A percentile compares a stretch with the other conserved stretches of the same genome.
phyloP scores from a whole-genome alignment of 2,888 invertebrate genomes.

The Osmoderma eremita region DNA sequence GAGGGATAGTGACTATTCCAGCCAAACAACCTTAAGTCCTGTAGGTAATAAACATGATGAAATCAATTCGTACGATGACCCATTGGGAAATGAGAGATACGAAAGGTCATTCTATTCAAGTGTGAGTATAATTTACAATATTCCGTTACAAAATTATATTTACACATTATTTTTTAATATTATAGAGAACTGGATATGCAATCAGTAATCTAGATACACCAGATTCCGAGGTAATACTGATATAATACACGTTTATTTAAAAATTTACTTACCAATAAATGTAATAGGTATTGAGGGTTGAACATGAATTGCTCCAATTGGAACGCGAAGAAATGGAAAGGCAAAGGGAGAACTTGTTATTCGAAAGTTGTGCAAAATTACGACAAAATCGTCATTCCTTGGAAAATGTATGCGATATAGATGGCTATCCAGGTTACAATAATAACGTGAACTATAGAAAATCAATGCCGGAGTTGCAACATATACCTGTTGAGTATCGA shows the following conservation, averaged over 20 bases:
- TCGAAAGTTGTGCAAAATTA: slow-evolving; percentile 70
- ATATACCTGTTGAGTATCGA: slow-evolving; percentile 52
- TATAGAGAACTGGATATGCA: slow-evolving; percentile 48
- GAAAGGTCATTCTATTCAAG: slow-evolving; percentile 56
- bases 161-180: slow-evolving; percentile 35
- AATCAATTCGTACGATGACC: slow-evolving; percentile 28
- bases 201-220: slow-evolving; percentile 57
- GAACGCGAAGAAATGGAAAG: slow-evolving; percentile 82
- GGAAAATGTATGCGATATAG: slow-evolving; percentile 59
- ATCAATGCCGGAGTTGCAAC: slow-evolving; percentile 60
- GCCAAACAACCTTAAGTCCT: slow-evolving; percentile 37
- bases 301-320: slow-evolving; percentile 79
- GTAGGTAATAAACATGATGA: slow-evolving; percentile 40
- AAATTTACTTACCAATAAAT: slow-evolving; percentile 17
- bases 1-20: slow-evolving; percentile 59
- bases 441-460: slow-evolving; percentile 57
- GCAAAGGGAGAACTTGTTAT: slow-evolving; percentile 76
- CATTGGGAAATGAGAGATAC: slow-evolving; percentile 55
- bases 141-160: neutral
- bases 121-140: slow-evolving; percentile 46
- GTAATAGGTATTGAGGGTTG: slow-evolving; percentile 75
- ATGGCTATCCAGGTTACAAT: slow-evolving; percentile 49
- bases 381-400: slow-evolving; percentile 58
- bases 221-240: slow-evolving; percentile 58
- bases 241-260: slow-evolving; percentile 13